These are phyloP conservation scores for Thumatha senex DNA, from an alignment of 2,888 invertebrate genomes.

Conservation along the genomic window DNA sequence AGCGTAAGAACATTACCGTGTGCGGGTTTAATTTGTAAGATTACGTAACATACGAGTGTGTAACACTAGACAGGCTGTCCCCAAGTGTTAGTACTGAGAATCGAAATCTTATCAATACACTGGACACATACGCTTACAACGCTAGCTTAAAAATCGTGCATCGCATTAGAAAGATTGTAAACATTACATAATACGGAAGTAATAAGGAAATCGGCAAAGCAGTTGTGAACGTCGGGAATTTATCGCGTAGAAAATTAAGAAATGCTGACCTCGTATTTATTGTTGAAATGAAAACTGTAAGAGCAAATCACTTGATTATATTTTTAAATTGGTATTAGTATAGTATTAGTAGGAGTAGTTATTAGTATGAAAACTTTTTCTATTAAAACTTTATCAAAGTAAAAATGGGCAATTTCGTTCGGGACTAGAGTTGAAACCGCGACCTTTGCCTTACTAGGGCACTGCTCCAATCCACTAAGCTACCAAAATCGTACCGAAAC, in stretches of 20 bases:
- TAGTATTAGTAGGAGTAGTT: too few species aligned
- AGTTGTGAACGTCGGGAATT: constrained; percentile 23
- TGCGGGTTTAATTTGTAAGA: constrained; percentile 42
- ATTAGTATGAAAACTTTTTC: too few species aligned
- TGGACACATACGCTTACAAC: constrained; percentile 40
- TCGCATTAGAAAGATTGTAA: constrained; percentile 20
- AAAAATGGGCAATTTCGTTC: too few species aligned
- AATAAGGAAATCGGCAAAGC: constrained; percentile 34
- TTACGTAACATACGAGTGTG: constrained; percentile 31
- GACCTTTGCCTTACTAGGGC: too few species aligned
- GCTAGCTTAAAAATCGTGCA: constrained; percentile 32
- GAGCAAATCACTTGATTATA: not conserved
- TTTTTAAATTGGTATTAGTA: too few species aligned
- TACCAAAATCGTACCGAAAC: too few species aligned
- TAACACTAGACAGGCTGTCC: constrained; percentile 35
- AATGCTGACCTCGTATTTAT: constrained; percentile 1
- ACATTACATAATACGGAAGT: constrained; percentile 35
- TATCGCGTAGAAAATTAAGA: constrained; percentile 8
- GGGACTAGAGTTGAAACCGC: too few species aligned
- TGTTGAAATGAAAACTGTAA: not conserved
- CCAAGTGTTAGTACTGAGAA: constrained; percentile 23
- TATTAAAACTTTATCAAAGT: too few species aligned
- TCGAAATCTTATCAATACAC: constrained; percentile 30
- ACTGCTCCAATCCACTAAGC: too few species aligned
- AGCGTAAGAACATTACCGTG: constrained; percentile 69